Evolutionary conservation across 2,113 vertebrate species (phyloP).

Genomic region (Phrynosoma platyrhinos): DNA sequence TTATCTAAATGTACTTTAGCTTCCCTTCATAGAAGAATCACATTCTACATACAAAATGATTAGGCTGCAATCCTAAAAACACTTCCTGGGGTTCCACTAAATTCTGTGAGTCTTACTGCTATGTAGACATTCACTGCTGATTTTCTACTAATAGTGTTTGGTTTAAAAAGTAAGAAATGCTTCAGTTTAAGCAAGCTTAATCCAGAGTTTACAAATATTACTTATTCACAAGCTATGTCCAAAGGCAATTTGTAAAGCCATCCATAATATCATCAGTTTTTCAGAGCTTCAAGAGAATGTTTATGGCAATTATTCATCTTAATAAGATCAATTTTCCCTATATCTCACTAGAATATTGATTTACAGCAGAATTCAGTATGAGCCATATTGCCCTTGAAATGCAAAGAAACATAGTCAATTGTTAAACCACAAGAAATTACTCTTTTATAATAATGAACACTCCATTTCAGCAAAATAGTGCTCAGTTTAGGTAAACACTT

Average conservation of each 20-base stretch:
- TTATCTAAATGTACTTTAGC: constrained; percentile 29
- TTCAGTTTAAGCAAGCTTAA: constrained; percentile 25
- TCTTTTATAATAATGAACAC: background rate
- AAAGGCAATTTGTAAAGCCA: constrained; percentile 30
- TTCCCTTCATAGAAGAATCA: background rate
- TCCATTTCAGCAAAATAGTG: no score
- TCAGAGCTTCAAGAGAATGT: constrained; percentile 24
- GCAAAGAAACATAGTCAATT: constrained; percentile 13
- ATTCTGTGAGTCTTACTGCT: background rate
- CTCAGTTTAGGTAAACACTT: no score
- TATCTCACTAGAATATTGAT: constrained; percentile 36
- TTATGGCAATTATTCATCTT: constrained; percentile 55
- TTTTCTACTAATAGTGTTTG: constrained; percentile 54
- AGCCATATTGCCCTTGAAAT: background rate
- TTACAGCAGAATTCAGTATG: constrained; percentile 43
- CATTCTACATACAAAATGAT: background rate
- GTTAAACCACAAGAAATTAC: background rate
- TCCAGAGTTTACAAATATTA: constrained; percentile 52
- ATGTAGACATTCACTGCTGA: background rate
- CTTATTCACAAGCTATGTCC: constrained; percentile 39
- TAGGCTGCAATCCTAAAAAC: background rate
- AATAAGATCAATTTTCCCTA: constrained; percentile 11
- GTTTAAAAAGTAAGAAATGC: constrained; percentile 47
- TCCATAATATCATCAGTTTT: constrained; percentile 53
- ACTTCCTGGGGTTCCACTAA: background rate